phyloP scores from a whole-genome alignment of 1,140 invertebrate species.

The Varroa destructor region DNA sequence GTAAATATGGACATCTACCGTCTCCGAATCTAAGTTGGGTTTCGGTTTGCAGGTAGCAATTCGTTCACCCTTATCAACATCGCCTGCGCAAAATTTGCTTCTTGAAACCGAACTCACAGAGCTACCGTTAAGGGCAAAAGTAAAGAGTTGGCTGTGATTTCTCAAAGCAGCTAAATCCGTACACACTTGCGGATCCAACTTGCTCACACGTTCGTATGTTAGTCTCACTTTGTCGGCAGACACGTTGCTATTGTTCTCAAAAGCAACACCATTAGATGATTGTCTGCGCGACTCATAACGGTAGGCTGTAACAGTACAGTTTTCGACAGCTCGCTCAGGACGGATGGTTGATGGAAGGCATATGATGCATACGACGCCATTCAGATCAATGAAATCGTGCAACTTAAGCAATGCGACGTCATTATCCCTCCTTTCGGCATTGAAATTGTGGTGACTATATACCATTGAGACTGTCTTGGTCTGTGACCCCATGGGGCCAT shows the following conservation, averaged over 20 bases:
- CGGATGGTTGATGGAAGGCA: slow-evolving; percentile 5
- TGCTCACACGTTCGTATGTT: slow-evolving; percentile 17
- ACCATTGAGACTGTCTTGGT: slow-evolving; percentile 17
- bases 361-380: slow-evolving; percentile 19
- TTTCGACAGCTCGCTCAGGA: slow-evolving; percentile 5
- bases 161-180: background rate
- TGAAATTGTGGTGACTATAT: slow-evolving; percentile 17
- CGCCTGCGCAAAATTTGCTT: slow-evolving; percentile 15
- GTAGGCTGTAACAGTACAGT: slow-evolving; percentile 10
- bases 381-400: slow-evolving; percentile 24
- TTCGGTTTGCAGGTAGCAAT: background rate
- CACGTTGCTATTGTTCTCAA: too few species aligned
- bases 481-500: slow-evolving; percentile 1
- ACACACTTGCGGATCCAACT: slow-evolving; percentile 1
- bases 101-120: background rate
- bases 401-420: slow-evolving; percentile 18
- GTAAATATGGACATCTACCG: too few species aligned
- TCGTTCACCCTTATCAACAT: slow-evolving; percentile 1
- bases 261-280: too few species aligned
- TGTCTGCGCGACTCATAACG: background rate
- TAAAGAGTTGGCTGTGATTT: background rate
- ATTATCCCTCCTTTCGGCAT: slow-evolving; percentile 10
- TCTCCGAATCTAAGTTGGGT: background rate
- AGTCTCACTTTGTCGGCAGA: background rate
- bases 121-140: too few species aligned